Conservation (phyloP, 2,113 vertebrate genomes). For the Amia ocellicauda region DNA sequence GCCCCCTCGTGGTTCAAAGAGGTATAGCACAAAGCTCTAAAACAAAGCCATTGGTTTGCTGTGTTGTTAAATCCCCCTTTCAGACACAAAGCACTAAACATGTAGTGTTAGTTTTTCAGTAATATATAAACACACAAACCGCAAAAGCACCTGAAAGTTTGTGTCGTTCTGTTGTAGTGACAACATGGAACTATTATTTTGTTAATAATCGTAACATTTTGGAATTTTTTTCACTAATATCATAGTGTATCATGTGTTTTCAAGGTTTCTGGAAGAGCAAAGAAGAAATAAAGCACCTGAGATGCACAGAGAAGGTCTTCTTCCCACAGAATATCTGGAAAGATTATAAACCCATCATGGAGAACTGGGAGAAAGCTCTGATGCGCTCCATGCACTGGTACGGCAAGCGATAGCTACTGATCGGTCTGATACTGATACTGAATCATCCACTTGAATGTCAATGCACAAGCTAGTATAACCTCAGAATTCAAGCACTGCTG, state of each 20-base stretch:
- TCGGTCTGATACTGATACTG: no score
- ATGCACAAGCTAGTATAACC: no score
- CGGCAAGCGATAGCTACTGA: conserved; percentile 35
- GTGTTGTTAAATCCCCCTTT: no score
- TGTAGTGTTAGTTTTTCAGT: background rate
- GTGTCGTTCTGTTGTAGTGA: no score
- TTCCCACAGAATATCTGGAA: conserved; percentile 58
- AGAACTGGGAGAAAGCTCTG: conserved; percentile 82
- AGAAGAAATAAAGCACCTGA: conserved; percentile 83
- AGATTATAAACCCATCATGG: conserved; percentile 68
- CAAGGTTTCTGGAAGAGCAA: conserved; percentile 84
- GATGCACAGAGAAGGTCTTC: conserved; percentile 67
- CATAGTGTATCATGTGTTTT: conserved; percentile 17
- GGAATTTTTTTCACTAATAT: no score
- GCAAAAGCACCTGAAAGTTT: no score
- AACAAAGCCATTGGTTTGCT: no score
- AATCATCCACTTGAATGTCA: no score
- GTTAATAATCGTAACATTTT: no score
- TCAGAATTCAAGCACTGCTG: no score
- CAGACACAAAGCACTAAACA: background rate
- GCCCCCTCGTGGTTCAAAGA: background rate
- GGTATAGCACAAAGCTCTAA: no score
- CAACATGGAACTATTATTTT: no score
- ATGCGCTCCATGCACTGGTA: conserved; percentile 83
- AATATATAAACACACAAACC: background rate